These are phyloP conservation scores for Carassius carassius DNA, from an alignment of 2,113 vertebrate genomes.

Conservation along the genomic window DNA sequence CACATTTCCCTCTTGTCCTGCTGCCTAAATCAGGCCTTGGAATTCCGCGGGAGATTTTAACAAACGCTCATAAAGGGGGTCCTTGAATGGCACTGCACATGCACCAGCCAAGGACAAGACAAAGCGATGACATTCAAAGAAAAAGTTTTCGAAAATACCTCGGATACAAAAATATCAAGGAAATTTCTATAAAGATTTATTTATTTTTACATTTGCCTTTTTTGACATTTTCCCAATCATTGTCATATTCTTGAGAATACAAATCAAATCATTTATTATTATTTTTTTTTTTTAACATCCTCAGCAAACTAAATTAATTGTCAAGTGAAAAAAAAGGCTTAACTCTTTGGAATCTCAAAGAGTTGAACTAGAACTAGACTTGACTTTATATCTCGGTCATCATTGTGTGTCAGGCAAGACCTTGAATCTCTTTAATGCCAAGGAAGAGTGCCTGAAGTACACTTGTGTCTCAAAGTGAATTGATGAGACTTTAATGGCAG, in stretches of 20 bases:
- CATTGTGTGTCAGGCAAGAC: conserved; percentile 79
- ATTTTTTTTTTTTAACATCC: background rate
- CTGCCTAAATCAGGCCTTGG: conserved; percentile 86
- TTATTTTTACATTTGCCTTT: background rate
- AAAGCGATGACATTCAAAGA: background rate
- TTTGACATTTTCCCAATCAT: too few relatives aligned
- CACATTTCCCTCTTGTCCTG: conserved; percentile 54
- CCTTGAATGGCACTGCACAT: conserved; percentile 66
- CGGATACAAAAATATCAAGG: background rate
- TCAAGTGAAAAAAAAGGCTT: conserved; percentile 70
- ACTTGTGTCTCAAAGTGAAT: conserved; percentile 86
- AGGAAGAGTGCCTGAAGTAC: conserved; percentile 79
- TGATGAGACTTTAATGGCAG: conserved; percentile 89
- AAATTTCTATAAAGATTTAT: too few relatives aligned
- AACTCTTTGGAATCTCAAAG: conserved; percentile 59
- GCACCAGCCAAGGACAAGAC: background rate
- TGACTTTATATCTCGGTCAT: conserved; percentile 70
- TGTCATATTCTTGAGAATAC: background rate
- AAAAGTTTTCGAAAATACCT: conserved; percentile 7
- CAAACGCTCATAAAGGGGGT: conserved; percentile 78
- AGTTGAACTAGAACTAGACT: conserved; percentile 67
- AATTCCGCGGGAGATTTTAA: conserved; percentile 88
- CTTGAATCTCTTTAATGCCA: conserved; percentile 69
- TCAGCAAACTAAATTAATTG: background rate
- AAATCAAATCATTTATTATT: background rate